These are phyloP conservation scores for Macropis europaea DNA, from an alignment of 2,888 invertebrate genomes.

Conservation along the genomic window DNA sequence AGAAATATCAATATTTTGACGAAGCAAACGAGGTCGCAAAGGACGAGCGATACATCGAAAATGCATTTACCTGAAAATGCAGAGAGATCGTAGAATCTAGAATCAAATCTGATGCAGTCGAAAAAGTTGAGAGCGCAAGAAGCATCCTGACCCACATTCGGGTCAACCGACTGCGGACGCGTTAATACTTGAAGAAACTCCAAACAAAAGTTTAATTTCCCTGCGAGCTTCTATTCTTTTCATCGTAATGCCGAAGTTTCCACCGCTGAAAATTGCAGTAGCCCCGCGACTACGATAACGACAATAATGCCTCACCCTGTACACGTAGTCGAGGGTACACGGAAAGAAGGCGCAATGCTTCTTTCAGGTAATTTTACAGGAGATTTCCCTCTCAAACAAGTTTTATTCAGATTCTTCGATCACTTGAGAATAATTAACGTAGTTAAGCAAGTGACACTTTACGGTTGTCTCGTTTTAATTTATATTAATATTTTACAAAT, in stretches of 20 bases:
- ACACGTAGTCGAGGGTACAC: too few relatives aligned
- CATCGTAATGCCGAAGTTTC: constrained; percentile 4
- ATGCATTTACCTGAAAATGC: constrained; percentile 11
- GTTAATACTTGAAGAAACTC: constrained; percentile 11
- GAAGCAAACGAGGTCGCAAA: background rate
- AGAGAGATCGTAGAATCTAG: background rate
- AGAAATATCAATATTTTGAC: too few relatives aligned
- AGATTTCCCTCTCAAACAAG: too few relatives aligned
- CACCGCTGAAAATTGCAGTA: background rate
- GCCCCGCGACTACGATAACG: constrained; percentile 7
- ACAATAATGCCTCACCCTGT: too few relatives aligned
- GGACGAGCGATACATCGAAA: constrained; percentile 9
- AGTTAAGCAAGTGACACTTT: too few relatives aligned
- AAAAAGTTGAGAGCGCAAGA: too few relatives aligned
- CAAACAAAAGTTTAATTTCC: constrained; percentile 9
- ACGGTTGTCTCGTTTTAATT: too few relatives aligned
- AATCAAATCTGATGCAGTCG: background rate
- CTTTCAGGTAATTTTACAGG: too few relatives aligned
- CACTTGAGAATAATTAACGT: too few relatives aligned
- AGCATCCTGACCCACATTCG: background rate
- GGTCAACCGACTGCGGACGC: constrained; percentile 1
- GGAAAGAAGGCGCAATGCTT: too few relatives aligned
- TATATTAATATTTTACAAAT: too few relatives aligned
- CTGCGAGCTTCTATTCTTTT: background rate
- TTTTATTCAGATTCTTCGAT: too few relatives aligned